Evolutionary conservation across 2,888 invertebrate species (phyloP).

Genomic region (Campopleginae sp.): DNA sequence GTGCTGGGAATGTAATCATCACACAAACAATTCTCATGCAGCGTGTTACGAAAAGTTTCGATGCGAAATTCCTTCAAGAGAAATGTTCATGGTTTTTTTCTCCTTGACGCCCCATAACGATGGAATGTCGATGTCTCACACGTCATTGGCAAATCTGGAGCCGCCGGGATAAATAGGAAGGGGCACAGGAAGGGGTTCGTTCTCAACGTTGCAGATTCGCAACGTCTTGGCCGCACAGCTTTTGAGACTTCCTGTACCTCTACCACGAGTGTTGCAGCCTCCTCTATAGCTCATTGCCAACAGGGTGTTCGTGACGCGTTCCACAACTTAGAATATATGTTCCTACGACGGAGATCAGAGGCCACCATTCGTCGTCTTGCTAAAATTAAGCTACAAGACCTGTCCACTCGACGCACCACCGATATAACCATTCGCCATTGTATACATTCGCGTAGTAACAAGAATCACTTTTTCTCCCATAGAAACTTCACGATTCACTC

Average conservation of each 20-base stretch:
- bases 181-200: neutral
- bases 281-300: slow-evolving; percentile 72
- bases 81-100: neutral
- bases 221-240: neutral
- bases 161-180: neutral
- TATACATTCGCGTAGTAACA: neutral
- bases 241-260: neutral
- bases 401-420: slow-evolving; percentile 65
- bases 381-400: slow-evolving; percentile 78
- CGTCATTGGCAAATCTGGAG: neutral
- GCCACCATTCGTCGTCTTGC: slow-evolving; percentile 79
- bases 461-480: slow-evolving; percentile 6
- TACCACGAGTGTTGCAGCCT: slow-evolving; percentile 16
- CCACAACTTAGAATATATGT: slow-evolving; percentile 78
- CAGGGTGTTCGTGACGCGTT: slow-evolving; percentile 74
- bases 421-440: slow-evolving; percentile 38
- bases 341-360: slow-evolving; percentile 76
- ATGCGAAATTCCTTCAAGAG: neutral
- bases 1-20: slow-evolving; percentile 45
- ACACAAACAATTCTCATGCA: slow-evolving; percentile 21
- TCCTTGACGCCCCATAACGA: neutral
- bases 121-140: neutral
- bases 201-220: neutral
- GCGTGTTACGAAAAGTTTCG: neutral
- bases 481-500: neutral